Base-by-base conservation (phyloP, 2,113 vertebrate genomes). In the Callaeas wilsoni region DNA sequence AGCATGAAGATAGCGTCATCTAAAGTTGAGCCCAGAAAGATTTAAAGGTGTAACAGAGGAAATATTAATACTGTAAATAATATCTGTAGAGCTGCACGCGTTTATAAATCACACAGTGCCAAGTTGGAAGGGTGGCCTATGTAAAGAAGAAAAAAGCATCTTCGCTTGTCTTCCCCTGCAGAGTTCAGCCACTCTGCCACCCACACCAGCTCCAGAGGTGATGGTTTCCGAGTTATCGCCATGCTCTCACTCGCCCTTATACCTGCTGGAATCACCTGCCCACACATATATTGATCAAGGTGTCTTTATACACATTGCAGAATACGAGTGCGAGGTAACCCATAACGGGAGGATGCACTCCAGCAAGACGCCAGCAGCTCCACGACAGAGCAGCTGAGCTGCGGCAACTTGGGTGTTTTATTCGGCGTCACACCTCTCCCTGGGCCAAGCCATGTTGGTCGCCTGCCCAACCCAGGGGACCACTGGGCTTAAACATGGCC, bases 31-130 rank as follows among this genome's bases (percentile, higher is more conserved):
- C 81, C 52, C 2, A 7, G 91, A 93, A 96, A 97, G 95, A 96
- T 97, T 96, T 96, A 96, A 95, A 95, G 96, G 94, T 97, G 96
- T 96, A 95, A 97, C 95, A 93, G 90, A 95, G 86, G 60, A 95
- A 95, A 90, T 95, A 95, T 95, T 95, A 95, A 96, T 97, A 96
- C 93, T 93, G 96, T 96, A 97, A 96, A 95, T 96, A 97, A 95
- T 90, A 95, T 64, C 94, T 81, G 93, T 92, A 89, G 83, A 89
- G 91, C 64, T 50, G 86, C 60, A 80, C 7, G n/a, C 13, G 2
- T 47, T 75, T 78, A 74, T 96, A 96, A 97, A 95, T 96, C 94
- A 93, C 33, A 8, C 0, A 25, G 39, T 69, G 80, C 76, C 56
- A 77, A 46, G 68, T 4, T 52, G 83, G 64, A 90, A 94, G 37